Evolutionary conservation across 2,113 vertebrate genomes (phyloP).

Genomic region (Miniopterus natalensis): DNA sequence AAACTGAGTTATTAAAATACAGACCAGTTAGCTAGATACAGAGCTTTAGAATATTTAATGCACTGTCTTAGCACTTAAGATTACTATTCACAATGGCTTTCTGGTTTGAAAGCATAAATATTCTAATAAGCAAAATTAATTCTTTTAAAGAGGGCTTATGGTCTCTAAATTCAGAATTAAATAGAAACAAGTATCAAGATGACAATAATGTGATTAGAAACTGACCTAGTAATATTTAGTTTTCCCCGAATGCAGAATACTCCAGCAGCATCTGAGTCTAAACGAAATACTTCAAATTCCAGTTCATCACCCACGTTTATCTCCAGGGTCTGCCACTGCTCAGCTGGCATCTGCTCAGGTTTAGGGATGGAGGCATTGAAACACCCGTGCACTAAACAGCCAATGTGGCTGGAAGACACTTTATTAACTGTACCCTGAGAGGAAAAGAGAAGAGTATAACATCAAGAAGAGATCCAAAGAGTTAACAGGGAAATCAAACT

Average conservation of each 20-base stretch:
- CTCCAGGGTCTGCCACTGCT: conserved; percentile 91
- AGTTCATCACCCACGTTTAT: conserved; percentile 91
- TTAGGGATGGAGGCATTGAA: conserved; percentile 97
- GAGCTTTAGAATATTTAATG: neutral
- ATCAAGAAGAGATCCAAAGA: neutral
- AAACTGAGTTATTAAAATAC: neutral
- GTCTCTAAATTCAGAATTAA: conserved; percentile 29
- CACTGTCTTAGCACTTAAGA: neutral
- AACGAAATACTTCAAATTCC: conserved; percentile 93
- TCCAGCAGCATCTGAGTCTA: conserved; percentile 94
- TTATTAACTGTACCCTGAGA: conserved; percentile 96
- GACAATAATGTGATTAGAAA: conserved; percentile 3
- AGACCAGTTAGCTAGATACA: neutral
- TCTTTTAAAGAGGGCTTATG: neutral
- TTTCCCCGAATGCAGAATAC: conserved; percentile 96
- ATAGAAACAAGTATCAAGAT: neutral
- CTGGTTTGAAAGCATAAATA: neutral
- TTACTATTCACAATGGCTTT: neutral
- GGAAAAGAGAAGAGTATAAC: neutral
- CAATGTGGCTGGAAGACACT: conserved; percentile 93
- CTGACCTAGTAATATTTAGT: conserved; percentile 90
- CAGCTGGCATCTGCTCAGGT: conserved; percentile 90
- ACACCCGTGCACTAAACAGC: conserved; percentile 96
- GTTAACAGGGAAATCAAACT: neutral
- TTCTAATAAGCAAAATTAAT: neutral